A percentile compares a stretch with the other conserved stretches of the same genome.
These are phyloP conservation scores for Acrocyrtus sp. DNA, from an alignment of 2,888 invertebrate species.

Conservation along the genomic window DNA sequence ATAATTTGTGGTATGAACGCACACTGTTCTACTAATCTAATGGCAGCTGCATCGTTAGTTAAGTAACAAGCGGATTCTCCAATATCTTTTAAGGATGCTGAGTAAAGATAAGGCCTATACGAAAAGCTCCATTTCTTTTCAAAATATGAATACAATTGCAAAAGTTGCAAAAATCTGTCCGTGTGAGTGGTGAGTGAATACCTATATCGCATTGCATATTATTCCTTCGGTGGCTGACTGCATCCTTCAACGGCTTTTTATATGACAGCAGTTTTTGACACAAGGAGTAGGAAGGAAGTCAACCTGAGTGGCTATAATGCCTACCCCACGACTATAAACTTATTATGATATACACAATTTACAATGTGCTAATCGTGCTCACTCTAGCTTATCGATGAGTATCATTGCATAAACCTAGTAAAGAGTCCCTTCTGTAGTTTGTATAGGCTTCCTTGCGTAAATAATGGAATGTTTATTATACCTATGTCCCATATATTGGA, in stretches of 20 bases:
- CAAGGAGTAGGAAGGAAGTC: slow-evolving; percentile 40
- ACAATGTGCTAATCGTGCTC: slow-evolving; percentile 26
- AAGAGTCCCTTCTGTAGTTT: slow-evolving; percentile 17
- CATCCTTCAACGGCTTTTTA: slow-evolving; percentile 14
- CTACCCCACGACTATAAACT: too few relatives aligned
- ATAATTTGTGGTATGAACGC: slow-evolving; percentile 11
- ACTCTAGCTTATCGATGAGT: slow-evolving; percentile 35
- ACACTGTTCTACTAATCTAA: background rate
- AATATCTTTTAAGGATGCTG: background rate
- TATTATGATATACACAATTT: background rate
- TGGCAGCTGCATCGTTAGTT: background rate
- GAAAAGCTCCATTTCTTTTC: too few relatives aligned
- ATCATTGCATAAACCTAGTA: slow-evolving; percentile 39
- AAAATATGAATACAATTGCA: too few relatives aligned
- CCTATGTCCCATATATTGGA: too few relatives aligned
- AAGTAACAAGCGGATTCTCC: slow-evolving; percentile 2
- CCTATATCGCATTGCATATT: too few relatives aligned
- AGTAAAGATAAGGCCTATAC: too few relatives aligned
- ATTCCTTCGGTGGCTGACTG: too few relatives aligned
- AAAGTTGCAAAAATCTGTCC: too few relatives aligned
- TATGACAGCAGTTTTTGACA: slow-evolving; percentile 23
- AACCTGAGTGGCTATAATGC: slow-evolving; percentile 2
- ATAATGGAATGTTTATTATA: too few relatives aligned
- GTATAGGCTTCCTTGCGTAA: slow-evolving; percentile 37
- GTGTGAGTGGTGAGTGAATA: too few relatives aligned